Evolutionary conservation across 1,140 invertebrate species (phyloP), one percentile per base, ranked within the genome.

Genomic region (Bemisia tabaci): DNA sequence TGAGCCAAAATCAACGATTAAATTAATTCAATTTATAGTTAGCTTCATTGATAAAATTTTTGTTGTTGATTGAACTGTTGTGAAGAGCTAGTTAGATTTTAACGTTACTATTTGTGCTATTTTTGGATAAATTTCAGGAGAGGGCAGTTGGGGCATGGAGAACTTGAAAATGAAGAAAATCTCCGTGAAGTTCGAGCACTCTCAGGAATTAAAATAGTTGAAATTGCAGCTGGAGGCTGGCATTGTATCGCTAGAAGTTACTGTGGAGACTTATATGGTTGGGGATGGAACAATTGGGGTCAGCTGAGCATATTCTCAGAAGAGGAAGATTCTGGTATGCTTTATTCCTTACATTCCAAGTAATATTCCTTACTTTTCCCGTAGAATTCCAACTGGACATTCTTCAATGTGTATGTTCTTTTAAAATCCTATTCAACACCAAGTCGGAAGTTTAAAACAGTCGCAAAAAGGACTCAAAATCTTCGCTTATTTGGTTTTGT

Each of bases 271-370:
- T 74, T 94, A 12, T 93, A 87, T 74, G 82, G 86, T 48, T 95
- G 91, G 80, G 93, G 94, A 2, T 92, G 89, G 87, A 95, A 94
- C 78, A 84, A 85, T 71, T 87, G 84, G 74, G 87, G 87, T 1
- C 92, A 95, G 77, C 73, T 90, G 22, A 92, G 88, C 33, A 5
- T 48, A 5, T 48, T 48, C 5, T 48, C 33, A 48, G 33, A 48
- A 17, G 5, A 5, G 5, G 33, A 17, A 48, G 17, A 48, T 17
- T 17, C 5, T 9, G 33, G 33, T 48, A n/a, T n/a, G n/a, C n/a
- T n/a, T n/a, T n/a, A n/a, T n/a, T n/a, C n/a, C n/a, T n/a, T n/a
- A n/a, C n/a, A n/a, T n/a, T n/a, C n/a, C n/a, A n/a, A n/a, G n/a
- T n/a, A n/a, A n/a, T n/a, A n/a, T n/a, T n/a, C n/a, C n/a, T n/a